Evolutionary conservation across 2,113 vertebrate species (phyloP).

Genomic region (Etia nguti): DNA sequence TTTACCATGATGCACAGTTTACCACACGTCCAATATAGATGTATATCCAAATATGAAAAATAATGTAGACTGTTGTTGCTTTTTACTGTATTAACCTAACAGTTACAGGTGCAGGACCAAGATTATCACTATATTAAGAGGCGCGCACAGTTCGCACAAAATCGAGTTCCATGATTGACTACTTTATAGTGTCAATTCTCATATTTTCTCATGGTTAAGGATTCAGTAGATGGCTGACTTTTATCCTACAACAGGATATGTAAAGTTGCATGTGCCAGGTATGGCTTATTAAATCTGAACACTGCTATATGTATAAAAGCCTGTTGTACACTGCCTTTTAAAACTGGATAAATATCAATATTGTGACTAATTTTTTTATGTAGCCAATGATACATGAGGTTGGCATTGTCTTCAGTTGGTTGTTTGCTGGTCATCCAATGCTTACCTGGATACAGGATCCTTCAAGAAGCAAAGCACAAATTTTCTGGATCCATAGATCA

Average conservation of each 20-base stretch:
- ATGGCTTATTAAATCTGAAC: background rate
- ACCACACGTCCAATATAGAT: background rate
- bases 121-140: background rate
- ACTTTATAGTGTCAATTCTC: background rate
- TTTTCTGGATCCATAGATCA: background rate
- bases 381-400: background rate
- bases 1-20: background rate
- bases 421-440: background rate
- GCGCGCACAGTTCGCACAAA: background rate
- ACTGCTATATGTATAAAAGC: background rate
- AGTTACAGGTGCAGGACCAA: background rate
- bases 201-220: background rate
- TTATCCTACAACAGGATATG: background rate
- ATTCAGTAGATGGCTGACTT: background rate
- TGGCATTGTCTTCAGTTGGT: background rate
- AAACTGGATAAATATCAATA: background rate
- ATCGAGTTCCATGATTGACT: too few species aligned
- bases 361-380: background rate
- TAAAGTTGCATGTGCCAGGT: background rate
- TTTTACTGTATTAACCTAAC: background rate
- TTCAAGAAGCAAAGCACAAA: background rate
- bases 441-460: background rate
- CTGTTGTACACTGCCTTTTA: background rate
- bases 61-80: background rate
- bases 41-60: background rate